Evolutionary conservation across 2,797 vertebrate species (phyloP).

Genomic region (Argya squamiceps): DNA sequence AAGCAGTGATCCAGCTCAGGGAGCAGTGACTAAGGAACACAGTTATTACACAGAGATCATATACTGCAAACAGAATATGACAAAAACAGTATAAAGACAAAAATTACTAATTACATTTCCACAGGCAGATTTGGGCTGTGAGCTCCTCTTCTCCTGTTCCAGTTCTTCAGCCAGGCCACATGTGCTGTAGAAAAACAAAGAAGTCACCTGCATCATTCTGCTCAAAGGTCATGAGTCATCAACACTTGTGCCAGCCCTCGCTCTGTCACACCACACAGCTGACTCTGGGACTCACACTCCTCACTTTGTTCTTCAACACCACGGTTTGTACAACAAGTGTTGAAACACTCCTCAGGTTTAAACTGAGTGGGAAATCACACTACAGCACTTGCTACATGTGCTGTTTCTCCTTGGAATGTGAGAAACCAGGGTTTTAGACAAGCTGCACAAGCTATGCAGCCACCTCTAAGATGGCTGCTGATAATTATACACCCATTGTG

Average conservation of each 20-base stretch:
- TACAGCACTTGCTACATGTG: background rate
- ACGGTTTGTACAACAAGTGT: background rate
- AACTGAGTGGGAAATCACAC: background rate
- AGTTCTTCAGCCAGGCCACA: conserved; percentile 95
- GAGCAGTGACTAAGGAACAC: background rate
- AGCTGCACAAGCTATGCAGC: background rate
- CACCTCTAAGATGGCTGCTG: background rate
- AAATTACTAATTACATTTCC: conserved; percentile 84
- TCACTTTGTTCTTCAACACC: background rate
- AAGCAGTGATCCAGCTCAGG: background rate
- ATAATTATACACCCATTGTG: fast-evolving
- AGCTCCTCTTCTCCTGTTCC: conserved; percentile 79
- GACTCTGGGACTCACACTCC: fast-evolving
- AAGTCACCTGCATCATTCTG: background rate
- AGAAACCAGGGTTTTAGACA: background rate
- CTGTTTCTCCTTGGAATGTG: background rate
- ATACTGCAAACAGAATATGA: background rate
- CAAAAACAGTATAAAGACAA: background rate
- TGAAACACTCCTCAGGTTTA: background rate
- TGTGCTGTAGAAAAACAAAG: conserved; percentile 74
- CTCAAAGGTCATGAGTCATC: background rate
- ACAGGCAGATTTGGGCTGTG: conserved; percentile 88
- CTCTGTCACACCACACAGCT: background rate
- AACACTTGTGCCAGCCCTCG: background rate
- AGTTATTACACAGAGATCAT: background rate